Evolutionary conservation across 2,113 vertebrate genomes (phyloP), one percentile per base, ranked within the genome.

Genomic region (Siniperca knerii): DNA sequence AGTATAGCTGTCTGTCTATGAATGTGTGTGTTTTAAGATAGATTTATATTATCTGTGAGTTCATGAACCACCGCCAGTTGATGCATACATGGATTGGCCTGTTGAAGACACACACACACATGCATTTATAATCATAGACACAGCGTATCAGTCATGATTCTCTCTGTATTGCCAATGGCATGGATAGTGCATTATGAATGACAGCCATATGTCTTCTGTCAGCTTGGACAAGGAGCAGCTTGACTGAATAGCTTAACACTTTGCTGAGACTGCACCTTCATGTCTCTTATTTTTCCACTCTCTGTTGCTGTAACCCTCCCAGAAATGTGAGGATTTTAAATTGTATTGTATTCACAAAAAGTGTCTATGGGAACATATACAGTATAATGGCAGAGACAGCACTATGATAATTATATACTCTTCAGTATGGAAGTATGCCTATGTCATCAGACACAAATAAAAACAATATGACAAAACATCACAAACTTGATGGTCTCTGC

Each of bases 141-240:
- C 16, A 12, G 12, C 21, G 46, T 48, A 48, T 15, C 23, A 46
- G 46, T n/a, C 82, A 62, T 85, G 33, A 21, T 80, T 74, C 42
- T 81, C 57, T n/a, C 25, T 75, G 73, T 61, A 57, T 77, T 75
- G 85, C 82, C 75, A 69, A 4, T 46, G 35, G 48, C 61, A 15
- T 68, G 50, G 25, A 33, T 79, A 21, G 71, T 95, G 75, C 86
- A 94, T 95, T 93, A 95, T 95, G 86, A 85, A 95, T 86, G 79
- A 84, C 76, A 79, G 73, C 92, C 94, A 87, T 93, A 93, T 94
- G 94, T 89, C 82, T 77, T 21, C 25, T 75, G 87, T 83, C 85
- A 62, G 64, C 33, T 46, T 60, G 69, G 62, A 58, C 55, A 61
- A 20, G 5, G 46, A 84, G 72, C 90, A 89, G 88, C 83, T 87